phyloP scores from a whole-genome alignment of 92 coral and sea anemone genomes.

The Palythoa grandiflora region DNA sequence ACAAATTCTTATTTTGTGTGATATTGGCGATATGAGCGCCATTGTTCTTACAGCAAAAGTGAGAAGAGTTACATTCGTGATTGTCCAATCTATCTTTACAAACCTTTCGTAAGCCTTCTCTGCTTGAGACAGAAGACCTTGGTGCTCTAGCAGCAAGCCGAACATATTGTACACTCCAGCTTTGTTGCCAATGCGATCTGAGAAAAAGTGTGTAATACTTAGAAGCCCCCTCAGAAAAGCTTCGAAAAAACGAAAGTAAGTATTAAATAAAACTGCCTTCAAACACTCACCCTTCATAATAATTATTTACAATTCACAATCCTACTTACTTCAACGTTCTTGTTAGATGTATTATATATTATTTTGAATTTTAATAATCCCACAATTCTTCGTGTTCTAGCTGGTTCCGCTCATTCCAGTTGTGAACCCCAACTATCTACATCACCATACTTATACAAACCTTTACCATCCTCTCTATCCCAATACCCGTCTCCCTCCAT shows the following conservation, averaged over 20 bases:
- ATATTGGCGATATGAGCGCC: neutral
- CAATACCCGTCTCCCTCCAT: neutral
- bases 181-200: slow-evolving; percentile 81
- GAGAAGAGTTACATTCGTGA: neutral
- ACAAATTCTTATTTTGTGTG: too few species aligned
- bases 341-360: neutral
- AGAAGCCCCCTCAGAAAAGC: neutral
- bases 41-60: neutral
- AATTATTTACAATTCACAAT: neutral
- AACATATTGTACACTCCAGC: slow-evolving; percentile 93
- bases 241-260: neutral
- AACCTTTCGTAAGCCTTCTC: slow-evolving; percentile 86
- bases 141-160: slow-evolving; percentile 90
- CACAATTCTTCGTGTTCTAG: neutral
- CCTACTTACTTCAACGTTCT: neutral
- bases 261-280: neutral
- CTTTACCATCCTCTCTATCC: neutral
- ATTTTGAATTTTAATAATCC: neutral
- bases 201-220: neutral
- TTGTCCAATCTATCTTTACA: neutral
- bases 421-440: neutral
- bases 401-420: neutral
- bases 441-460: too few species aligned
- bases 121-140: slow-evolving; percentile 81
- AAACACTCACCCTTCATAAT: neutral